Conservation (phyloP, 2,797 vertebrate genomes). For the Chelon auratus region DNA sequence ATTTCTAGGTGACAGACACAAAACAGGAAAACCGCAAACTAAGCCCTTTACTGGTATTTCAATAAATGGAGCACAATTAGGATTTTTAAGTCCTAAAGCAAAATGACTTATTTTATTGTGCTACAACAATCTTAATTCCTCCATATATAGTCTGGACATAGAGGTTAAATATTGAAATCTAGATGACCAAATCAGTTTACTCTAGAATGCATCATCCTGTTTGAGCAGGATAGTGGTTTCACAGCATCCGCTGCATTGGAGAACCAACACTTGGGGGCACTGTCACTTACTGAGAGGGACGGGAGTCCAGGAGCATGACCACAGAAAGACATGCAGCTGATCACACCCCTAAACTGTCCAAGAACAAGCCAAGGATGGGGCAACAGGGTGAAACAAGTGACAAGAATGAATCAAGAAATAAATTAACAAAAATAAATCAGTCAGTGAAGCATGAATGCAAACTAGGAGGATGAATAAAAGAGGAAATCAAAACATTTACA, state of each 20-base stretch:
- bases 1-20: not conserved
- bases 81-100: not conserved
- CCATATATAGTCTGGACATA: slow-evolving; percentile 1
- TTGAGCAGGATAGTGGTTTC: slow-evolving; percentile 10
- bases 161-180: slow-evolving; percentile 1
- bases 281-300: slow-evolving; percentile 88
- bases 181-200: slow-evolving; percentile 12
- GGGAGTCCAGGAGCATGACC: slow-evolving; percentile 81
- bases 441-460: slow-evolving; percentile 35
- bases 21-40: not conserved
- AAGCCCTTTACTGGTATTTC: not conserved
- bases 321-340: slow-evolving; percentile 86
- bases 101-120: not conserved
- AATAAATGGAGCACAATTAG: not conserved
- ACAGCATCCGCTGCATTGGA: slow-evolving; percentile 47
- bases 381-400: slow-evolving; percentile 47
- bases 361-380: slow-evolving; percentile 82
- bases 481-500: slow-evolving; percentile 1
- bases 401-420: slow-evolving; percentile 39
- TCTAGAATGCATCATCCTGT: slow-evolving; percentile 40
- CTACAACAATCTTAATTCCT: not conserved
- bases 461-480: slow-evolving; percentile 34
- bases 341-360: slow-evolving; percentile 86
- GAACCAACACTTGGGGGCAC: slow-evolving; percentile 76
- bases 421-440: slow-evolving; percentile 38